Evolutionary conservation across 2,888 invertebrate genomes (phyloP), one percentile per base, ranked within the genome.

Genomic region (Norana najaformis): DNA sequence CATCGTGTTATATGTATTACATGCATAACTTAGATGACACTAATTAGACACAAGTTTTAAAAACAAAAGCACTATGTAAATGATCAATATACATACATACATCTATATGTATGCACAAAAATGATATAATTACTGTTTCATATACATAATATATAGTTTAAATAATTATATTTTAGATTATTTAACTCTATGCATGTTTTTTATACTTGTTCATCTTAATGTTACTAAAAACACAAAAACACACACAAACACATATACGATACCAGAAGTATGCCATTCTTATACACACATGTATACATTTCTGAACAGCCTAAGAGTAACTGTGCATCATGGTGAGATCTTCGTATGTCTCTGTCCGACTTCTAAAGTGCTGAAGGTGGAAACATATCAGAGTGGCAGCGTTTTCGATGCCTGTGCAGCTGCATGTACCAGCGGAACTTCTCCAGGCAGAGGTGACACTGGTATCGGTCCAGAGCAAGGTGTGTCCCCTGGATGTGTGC

Each of bases 381-480:
- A 85, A 85, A 37, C 85, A 85, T 85, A 5, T 83, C 83, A 34
- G 83, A 53, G 36, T 90, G 90, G 83, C 41, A 89, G 35, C 89
- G 88, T 41, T 90, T 90, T n/a, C 89, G 69, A 83, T 90, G 90
- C 14, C 90, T 35, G 89, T 90, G 89, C 23, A 90, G 88, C 83
- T 90, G 90, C 90, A 90, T 90, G 89, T 89, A 90, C 89, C 90
- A 90, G 38, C 89, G 83, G 88, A 90, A 90, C 89, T 83, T 89
- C 36, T 83, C 88, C 0, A 88, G 88, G 82, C 90, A 90, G 36
- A 47, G 16, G 38, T 47, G 53, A 37, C 90, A 90, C 38, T 89
- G 83, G 89, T 90, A 90, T 88, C 89, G 89, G 20, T 90, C 90
- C 35, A 90, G 53, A 38, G 90, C 83, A 0, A 90, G 88, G 47